phyloP scores from a whole-genome alignment of 35 echinoderm and acorn worm genomes.

The Eucidaris tribuloides region DNA sequence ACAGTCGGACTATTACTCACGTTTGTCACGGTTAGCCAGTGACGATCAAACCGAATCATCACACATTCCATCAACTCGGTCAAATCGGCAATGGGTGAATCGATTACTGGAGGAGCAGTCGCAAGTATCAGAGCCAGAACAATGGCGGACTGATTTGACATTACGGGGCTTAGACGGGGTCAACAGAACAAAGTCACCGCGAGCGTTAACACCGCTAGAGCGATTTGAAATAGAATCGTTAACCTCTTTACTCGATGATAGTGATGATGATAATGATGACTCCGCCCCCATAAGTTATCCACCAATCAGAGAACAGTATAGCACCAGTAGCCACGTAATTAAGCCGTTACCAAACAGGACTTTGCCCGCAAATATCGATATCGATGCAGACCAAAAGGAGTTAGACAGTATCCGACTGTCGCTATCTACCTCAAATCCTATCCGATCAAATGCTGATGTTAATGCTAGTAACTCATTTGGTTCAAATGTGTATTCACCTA shows the following conservation, averaged over 20 bases:
- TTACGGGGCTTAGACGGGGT: too few species aligned
- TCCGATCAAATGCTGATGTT: too few species aligned
- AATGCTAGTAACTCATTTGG: neutral
- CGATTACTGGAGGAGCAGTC: neutral
- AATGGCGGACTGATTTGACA: neutral
- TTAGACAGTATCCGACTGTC: neutral
- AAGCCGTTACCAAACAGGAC: too few species aligned
- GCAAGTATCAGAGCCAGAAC: neutral
- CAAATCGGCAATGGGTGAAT: constrained; percentile 3
- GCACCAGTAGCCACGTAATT: neutral
- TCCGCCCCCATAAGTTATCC: neutral
- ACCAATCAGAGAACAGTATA: neutral
- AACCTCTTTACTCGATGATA: constrained; percentile 4
- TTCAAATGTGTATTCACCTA: neutral
- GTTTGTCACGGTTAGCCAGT: neutral
- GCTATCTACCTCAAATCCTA: too few species aligned
- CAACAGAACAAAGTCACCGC: too few species aligned
- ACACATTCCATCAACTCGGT: neutral
- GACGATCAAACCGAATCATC: neutral
- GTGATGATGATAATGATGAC: constrained; percentile 18
- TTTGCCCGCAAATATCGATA: neutral
- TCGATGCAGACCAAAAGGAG: neutral
- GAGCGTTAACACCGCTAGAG: neutral
- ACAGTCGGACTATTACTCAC: neutral
- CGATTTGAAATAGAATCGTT: constrained; percentile 11